Evolutionary conservation across 1,140 invertebrate genomes (phyloP).

Genomic region (Dufourea novaeangliae): DNA sequence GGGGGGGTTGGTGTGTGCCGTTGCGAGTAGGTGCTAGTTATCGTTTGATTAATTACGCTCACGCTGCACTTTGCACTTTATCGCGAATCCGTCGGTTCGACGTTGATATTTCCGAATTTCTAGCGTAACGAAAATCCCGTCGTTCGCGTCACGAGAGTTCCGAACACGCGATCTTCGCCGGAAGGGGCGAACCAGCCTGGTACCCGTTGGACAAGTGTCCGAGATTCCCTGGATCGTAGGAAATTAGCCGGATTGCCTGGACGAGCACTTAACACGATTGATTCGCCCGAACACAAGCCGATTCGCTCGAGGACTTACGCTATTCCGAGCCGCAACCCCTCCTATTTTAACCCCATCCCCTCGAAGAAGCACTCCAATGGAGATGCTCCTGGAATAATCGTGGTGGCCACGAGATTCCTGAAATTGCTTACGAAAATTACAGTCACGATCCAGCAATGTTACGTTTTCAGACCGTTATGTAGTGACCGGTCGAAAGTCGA

Average conservation of each 20-base stretch:
- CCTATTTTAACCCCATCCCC: not conserved
- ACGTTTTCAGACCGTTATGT: too few relatives aligned
- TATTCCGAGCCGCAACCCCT: constrained; percentile 20
- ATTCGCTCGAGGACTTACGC: constrained; percentile 41
- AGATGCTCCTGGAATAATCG: not conserved
- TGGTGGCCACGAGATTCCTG: constrained; percentile 12
- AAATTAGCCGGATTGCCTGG: constrained; percentile 61
- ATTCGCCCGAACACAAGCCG: constrained; percentile 55
- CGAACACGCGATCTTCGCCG: not conserved
- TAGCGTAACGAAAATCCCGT: not conserved
- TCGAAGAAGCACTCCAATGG: too few relatives aligned
- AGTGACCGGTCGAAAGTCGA: too few relatives aligned
- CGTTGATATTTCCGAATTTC: not conserved
- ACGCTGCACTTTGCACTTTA: constrained; percentile 41
- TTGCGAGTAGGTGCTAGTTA: not conserved
- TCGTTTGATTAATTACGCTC: constrained; percentile 44
- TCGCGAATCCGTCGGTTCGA: not conserved
- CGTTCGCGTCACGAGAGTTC: too few relatives aligned
- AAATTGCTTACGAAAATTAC: constrained; percentile 34
- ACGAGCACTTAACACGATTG: constrained; percentile 66
- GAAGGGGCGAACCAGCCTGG: too few relatives aligned
- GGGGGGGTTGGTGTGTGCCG: not conserved
- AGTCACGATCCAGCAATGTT: too few relatives aligned
- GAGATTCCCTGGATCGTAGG: constrained; percentile 51
- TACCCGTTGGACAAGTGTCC: constrained; percentile 29